A percentile compares a stretch with the other conserved stretches of the same genome.
Evolutionary conservation across 92 coral and sea anemone genomes (phyloP).

Genomic region (Diadumene lineata): DNA sequence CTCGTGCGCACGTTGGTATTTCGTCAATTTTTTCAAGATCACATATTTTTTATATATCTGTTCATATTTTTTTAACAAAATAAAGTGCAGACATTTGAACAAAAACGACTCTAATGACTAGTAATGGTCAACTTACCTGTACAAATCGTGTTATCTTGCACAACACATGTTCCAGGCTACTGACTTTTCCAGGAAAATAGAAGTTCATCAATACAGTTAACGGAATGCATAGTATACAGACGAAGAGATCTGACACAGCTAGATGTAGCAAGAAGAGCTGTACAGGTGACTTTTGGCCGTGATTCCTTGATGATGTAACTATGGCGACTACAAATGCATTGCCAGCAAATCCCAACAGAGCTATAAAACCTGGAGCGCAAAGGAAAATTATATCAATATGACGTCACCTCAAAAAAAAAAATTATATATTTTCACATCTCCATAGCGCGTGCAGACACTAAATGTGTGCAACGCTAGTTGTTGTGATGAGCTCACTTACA

Average conservation of each 20-base stretch:
- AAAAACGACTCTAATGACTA: too few species aligned
- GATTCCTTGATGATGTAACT: slow-evolving; percentile 53
- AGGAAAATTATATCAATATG: too few species aligned
- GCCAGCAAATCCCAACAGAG: slow-evolving; percentile 69
- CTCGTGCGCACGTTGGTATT: too few species aligned
- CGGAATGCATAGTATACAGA: slow-evolving; percentile 75
- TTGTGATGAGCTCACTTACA: too few species aligned
- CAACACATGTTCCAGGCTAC: slow-evolving; percentile 38
- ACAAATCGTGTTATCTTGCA: slow-evolving; percentile 74
- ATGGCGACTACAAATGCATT: slow-evolving; percentile 65
- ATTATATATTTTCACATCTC: too few species aligned
- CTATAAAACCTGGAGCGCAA: slow-evolving; percentile 40
- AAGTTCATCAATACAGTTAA: slow-evolving; percentile 79
- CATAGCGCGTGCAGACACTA: too few species aligned
- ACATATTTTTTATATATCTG: too few species aligned
- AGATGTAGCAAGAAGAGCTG: slow-evolving; percentile 75
- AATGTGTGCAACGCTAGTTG: too few species aligned
- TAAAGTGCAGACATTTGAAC: too few species aligned
- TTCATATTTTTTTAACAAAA: too few species aligned
- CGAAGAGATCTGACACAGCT: slow-evolving; percentile 83
- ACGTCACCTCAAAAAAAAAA: too few species aligned
- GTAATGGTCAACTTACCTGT: slow-evolving; percentile 49
- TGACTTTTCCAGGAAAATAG: slow-evolving; percentile 45
- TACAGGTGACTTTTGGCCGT: slow-evolving; percentile 74
- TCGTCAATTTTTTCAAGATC: too few species aligned